Evolutionary conservation across 1,140 invertebrate species (phyloP), one percentile per base, ranked within the genome.

Genomic region (Nebria ingens): DNA sequence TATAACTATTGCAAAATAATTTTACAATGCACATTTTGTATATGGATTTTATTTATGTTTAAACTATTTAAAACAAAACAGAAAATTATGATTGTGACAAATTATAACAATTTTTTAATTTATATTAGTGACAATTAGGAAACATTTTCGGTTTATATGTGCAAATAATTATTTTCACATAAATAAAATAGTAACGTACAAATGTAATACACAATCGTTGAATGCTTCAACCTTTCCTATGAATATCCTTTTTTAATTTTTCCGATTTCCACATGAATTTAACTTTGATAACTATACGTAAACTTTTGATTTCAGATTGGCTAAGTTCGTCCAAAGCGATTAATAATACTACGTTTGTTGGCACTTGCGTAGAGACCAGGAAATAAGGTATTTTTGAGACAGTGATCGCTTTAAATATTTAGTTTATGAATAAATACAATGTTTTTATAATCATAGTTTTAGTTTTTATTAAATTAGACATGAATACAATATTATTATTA

Each of bases 1-100:
- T n/a, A n/a, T n/a, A n/a, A n/a, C n/a, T n/a, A n/a, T n/a, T n/a
- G n/a, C n/a, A n/a, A n/a, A n/a, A n/a, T n/a, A n/a, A n/a, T n/a
- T n/a, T n/a, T n/a, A 45, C 17, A 12, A 45, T 6, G 15, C 40
- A 45, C 40, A 45, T 45, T 45, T 45, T 45, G 40, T 45, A 45
- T 11, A 12, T 45, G 25, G n/a, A 34, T 34, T 34, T 34, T 34
- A 34, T 34, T 34, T 34, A 34, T 34, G 25, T 34, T 34, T n/a
- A 34, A 34, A 34, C 6, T n/a, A n/a, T n/a, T n/a, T n/a, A n/a
- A n/a, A n/a, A n/a, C n/a, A n/a, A n/a, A n/a, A n/a, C n/a, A 45
- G 4, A 12, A 17, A 45, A 12, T 45, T 4, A 45, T 45, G 15
- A 45, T 45, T 45, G 40, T 45, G 40, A 45, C 17, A 45, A 45